Percentiles rank a stretch among this genome's conserved stretches.
These are phyloP conservation scores for Steinernema feltiae DNA, from an alignment of 1,140 invertebrate species.

Conservation along the genomic window DNA sequence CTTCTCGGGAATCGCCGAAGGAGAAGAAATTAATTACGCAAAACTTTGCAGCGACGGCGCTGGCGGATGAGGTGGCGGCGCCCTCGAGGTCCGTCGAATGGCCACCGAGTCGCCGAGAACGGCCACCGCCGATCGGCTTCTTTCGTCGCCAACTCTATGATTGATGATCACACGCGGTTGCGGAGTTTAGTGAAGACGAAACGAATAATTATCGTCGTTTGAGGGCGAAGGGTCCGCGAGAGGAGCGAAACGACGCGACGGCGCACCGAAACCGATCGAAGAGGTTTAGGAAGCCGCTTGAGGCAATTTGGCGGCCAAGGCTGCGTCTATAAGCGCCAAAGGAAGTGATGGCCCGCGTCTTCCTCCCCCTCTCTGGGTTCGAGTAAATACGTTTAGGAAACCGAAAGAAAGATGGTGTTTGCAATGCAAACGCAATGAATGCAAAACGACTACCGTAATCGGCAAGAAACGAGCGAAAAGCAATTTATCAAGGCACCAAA, in stretches of 20 bases:
- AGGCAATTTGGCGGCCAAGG: not conserved
- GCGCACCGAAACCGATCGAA: slow-evolving; percentile 11
- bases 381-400: slow-evolving; percentile 9
- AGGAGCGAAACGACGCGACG: not conserved
- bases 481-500: not conserved
- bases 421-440: slow-evolving; percentile 1
- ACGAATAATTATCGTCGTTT: not conserved
- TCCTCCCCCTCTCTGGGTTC: not conserved
- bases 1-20: not conserved
- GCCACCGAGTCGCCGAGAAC: no score
- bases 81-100: not conserved
- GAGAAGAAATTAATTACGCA: not conserved
- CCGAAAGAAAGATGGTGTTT: not conserved
- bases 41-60: not conserved
- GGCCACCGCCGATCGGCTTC: no score
- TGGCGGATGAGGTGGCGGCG: not conserved
- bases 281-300: not conserved
- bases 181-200: not conserved
- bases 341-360: not conserved
- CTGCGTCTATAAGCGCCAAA: not conserved
- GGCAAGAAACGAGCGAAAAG: not conserved
- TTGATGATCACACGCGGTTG: slow-evolving; percentile 11
- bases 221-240: not conserved
- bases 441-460: not conserved
- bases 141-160: not conserved